phyloP scores from a whole-genome alignment of 2,113 vertebrate species.

The Chunga burmeisteri region DNA sequence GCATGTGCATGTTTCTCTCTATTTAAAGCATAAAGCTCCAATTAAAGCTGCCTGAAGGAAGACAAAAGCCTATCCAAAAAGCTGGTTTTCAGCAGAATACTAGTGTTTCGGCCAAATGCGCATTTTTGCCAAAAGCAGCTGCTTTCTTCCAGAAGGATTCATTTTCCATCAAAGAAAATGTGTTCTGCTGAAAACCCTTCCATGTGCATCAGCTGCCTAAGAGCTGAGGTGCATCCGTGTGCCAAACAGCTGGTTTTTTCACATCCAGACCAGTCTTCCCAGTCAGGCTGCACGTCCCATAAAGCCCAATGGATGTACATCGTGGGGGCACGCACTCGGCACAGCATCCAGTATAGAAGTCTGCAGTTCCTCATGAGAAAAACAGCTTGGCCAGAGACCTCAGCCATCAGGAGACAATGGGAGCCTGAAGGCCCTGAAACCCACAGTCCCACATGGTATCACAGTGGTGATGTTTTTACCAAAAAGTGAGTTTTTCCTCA shows the following conservation, averaged over 20 bases:
- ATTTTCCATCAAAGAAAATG: neutral
- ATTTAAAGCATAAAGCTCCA: neutral
- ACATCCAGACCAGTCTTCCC: neutral
- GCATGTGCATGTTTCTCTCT: neutral
- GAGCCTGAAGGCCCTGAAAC: neutral
- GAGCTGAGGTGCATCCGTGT: neutral
- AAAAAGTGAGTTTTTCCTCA: neutral
- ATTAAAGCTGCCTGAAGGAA: neutral
- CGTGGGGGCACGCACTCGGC: accelerated
- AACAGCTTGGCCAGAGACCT: neutral
- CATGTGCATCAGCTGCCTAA: neutral
- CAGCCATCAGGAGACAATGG: neutral
- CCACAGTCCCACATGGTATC: neutral
- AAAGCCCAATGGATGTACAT: neutral
- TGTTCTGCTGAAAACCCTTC: neutral
- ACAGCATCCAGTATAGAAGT: neutral
- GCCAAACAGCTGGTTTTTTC: neutral
- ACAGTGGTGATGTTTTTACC: neutral
- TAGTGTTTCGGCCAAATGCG: neutral
- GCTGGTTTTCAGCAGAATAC: neutral
- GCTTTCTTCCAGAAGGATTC: neutral
- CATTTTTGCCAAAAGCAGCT: neutral
- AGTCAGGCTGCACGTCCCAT: neutral
- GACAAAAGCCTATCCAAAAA: neutral
- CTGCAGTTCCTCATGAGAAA: neutral